phyloP scores from a whole-genome alignment of 2,797 vertebrate species.

The Malurus leucopterus region DNA sequence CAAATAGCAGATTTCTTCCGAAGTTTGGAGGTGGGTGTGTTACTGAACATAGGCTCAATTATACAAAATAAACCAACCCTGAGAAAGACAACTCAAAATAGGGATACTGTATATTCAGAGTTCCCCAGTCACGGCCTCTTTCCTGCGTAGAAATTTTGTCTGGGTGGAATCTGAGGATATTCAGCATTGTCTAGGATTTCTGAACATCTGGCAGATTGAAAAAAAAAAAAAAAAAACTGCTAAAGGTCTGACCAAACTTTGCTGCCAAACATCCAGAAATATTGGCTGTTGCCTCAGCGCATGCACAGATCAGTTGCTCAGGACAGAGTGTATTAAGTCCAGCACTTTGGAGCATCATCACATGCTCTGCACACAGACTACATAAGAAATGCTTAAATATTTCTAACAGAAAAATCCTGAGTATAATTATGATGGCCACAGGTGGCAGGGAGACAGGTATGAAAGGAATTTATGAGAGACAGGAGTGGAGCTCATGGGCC shows the following conservation, averaged over 20 bases:
- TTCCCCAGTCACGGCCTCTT: background rate
- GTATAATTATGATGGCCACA: background rate
- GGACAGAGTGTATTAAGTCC: background rate
- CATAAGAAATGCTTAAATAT: background rate
- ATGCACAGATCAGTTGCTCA: background rate
- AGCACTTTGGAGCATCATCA: background rate
- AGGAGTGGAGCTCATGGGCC: background rate
- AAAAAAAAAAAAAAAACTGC: background rate
- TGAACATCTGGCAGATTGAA: background rate
- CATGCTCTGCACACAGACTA: background rate
- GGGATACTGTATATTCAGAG: background rate
- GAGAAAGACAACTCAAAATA: background rate
- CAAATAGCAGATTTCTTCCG: background rate
- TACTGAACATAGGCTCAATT: background rate
- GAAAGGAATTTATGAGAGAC: background rate
- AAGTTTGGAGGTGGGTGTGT: background rate
- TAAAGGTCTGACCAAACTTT: slow-evolving; percentile 11
- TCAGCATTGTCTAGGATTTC: slow-evolving; percentile 17
- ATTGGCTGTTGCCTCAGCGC: background rate
- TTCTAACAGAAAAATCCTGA: background rate
- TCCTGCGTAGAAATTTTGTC: background rate
- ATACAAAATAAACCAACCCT: background rate
- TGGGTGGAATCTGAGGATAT: slow-evolving; percentile 2
- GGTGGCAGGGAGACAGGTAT: background rate
- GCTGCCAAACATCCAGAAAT: slow-evolving; percentile 11